phyloP scores from a whole-genome alignment of 2,888 invertebrate genomes.

The Gryllus longicercus region DNA sequence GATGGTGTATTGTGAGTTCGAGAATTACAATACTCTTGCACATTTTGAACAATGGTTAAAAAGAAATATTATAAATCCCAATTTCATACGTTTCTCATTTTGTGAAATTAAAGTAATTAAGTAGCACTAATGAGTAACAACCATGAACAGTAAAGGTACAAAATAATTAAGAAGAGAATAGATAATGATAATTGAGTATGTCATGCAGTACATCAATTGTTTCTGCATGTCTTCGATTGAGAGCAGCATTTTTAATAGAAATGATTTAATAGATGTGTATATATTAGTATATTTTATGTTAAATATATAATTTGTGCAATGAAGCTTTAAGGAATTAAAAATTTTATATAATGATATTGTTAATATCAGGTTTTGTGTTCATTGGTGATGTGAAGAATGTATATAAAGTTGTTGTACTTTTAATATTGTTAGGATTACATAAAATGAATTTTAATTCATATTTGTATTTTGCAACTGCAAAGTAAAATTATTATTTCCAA shows the following conservation, averaged over 20 bases:
- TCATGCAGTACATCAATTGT: neutral
- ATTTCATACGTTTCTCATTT: no score
- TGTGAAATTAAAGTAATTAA: no score
- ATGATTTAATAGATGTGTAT: neutral
- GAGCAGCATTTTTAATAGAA: neutral
- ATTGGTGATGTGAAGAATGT: neutral
- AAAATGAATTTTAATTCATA: neutral
- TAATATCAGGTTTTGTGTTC: neutral
- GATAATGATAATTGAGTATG: neutral
- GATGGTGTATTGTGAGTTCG: no score
- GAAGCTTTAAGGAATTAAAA: neutral
- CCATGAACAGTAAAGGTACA: no score
- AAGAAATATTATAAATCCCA: no score
- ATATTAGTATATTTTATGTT: neutral
- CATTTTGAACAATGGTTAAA: no score
- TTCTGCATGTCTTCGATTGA: neutral
- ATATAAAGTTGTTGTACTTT: neutral
- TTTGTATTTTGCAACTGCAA: neutral
- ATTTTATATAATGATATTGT: constrained; percentile 7
- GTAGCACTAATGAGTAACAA: no score
- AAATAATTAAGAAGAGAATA: no score
- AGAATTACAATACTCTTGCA: no score
- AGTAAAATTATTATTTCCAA: neutral
- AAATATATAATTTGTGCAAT: neutral
- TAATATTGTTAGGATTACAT: neutral